A percentile compares a stretch with the other conserved stretches of the same genome.
Conservation (phyloP, 1,140 invertebrate genomes). For the Hyphantria cunea region DNA sequence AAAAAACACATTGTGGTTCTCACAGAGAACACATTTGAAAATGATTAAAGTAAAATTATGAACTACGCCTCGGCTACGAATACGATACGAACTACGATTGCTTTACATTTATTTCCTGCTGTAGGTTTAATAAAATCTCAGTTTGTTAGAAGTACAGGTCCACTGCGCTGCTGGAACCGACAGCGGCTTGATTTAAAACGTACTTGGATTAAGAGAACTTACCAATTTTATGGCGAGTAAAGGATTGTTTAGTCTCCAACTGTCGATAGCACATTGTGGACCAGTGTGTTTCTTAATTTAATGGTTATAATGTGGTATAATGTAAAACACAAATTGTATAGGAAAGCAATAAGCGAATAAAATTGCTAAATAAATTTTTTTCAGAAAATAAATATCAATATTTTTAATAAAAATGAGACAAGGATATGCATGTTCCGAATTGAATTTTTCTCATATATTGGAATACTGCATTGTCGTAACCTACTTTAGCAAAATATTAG, state of each 20-base stretch:
- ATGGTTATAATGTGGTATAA: neutral
- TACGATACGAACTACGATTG: too few species aligned
- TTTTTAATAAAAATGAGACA: too few species aligned
- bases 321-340: too few species aligned
- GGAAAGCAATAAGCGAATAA: too few species aligned
- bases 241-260: constrained; percentile 19
- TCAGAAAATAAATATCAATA: too few species aligned
- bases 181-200: constrained; percentile 29
- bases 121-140: constrained; percentile 23
- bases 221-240: constrained; percentile 23
- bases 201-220: constrained; percentile 26
- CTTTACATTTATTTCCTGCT: constrained; percentile 21
- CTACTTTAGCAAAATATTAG: too few species aligned
- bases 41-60: constrained; percentile 26
- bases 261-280: constrained; percentile 3
- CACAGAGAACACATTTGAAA: constrained; percentile 8
- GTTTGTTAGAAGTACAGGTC: neutral
- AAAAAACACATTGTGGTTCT: neutral
- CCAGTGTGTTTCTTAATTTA: neutral
- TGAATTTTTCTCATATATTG: too few species aligned
- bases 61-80: neutral
- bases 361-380: too few species aligned
- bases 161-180: constrained; percentile 11
- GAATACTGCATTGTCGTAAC: too few species aligned
- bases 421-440: too few species aligned